Percentiles rank a stretch among this genome's conserved stretches.
Evolutionary conservation across 2,888 invertebrate genomes (phyloP).

Genomic region (Cyrtodaria siliqua): DNA sequence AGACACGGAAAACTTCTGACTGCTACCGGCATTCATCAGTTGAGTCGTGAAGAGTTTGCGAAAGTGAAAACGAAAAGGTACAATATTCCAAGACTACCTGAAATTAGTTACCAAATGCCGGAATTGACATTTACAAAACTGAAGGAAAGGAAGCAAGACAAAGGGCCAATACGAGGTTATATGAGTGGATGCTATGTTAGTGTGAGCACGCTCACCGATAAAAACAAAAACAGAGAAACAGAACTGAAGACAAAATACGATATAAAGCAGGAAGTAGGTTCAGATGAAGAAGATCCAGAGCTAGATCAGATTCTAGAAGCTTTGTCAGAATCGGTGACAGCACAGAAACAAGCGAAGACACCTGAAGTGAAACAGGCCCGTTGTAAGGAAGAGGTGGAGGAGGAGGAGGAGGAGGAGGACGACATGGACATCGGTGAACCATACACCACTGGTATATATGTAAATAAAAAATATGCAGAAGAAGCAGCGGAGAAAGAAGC

Average conservation of each 20-base stretch:
- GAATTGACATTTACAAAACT: slow-evolving; percentile 44
- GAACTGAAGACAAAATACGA: slow-evolving; percentile 26
- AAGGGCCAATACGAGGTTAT: background rate
- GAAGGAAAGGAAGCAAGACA: slow-evolving; percentile 19
- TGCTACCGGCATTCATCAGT: slow-evolving; percentile 87
- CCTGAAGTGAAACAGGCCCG: too few species aligned
- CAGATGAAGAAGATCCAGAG: slow-evolving; percentile 53
- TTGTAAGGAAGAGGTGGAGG: too few species aligned
- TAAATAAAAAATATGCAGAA: background rate
- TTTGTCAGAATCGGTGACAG: background rate
- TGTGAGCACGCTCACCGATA: background rate
- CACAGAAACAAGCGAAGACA: too few species aligned
- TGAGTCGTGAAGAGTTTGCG: slow-evolving; percentile 85
- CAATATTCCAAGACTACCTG: slow-evolving; percentile 43
- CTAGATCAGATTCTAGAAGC: slow-evolving; percentile 43
- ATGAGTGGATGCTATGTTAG: background rate
- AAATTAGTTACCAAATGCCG: slow-evolving; percentile 48
- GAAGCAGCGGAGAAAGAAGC: too few species aligned
- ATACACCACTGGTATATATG: slow-evolving; percentile 2
- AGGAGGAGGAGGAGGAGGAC: too few species aligned
- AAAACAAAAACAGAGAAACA: slow-evolving; percentile 13
- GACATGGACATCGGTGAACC: background rate
- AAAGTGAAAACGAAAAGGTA: slow-evolving; percentile 78
- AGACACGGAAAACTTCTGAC: slow-evolving; percentile 88
- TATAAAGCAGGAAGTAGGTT: slow-evolving; percentile 49